Evolutionary conservation across 2,113 vertebrate genomes (phyloP).

Genomic region (Microtus pennsylvanicus): DNA sequence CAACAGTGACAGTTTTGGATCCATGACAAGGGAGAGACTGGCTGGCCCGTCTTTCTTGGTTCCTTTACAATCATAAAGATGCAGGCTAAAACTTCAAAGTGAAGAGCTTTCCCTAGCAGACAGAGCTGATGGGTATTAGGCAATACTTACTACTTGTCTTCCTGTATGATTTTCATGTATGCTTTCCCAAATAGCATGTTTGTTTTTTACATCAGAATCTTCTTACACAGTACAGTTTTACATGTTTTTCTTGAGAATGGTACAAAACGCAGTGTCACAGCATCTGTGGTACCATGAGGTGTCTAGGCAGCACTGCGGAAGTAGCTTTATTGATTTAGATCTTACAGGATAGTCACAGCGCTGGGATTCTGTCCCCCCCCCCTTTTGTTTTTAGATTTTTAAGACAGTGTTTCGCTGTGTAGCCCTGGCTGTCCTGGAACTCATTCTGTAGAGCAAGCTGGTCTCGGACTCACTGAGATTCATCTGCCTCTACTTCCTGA

Average conservation of each 20-base stretch:
- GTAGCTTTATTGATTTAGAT: conserved; percentile 4
- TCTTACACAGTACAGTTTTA: neutral
- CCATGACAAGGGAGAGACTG: neutral
- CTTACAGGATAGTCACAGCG: neutral
- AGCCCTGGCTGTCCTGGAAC: neutral
- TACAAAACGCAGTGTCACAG: neutral
- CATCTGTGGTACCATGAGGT: neutral
- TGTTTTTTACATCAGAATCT: neutral
- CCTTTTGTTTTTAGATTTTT: neutral
- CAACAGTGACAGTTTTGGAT: neutral
- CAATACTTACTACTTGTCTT: neutral
- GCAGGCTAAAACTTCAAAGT: neutral
- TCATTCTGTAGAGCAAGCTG: neutral
- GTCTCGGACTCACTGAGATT: neutral
- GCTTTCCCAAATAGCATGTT: neutral
- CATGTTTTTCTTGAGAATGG: neutral
- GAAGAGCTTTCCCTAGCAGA: neutral
- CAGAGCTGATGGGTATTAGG: neutral
- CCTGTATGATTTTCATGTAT: neutral
- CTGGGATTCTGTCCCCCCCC: neutral
- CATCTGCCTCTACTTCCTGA: neutral
- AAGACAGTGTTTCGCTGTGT: neutral
- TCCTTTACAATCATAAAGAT: neutral
- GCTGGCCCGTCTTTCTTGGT: neutral
- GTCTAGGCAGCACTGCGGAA: neutral